phyloP scores from a whole-genome alignment of 2,888 invertebrate species.

The Tinea trinotella region DNA sequence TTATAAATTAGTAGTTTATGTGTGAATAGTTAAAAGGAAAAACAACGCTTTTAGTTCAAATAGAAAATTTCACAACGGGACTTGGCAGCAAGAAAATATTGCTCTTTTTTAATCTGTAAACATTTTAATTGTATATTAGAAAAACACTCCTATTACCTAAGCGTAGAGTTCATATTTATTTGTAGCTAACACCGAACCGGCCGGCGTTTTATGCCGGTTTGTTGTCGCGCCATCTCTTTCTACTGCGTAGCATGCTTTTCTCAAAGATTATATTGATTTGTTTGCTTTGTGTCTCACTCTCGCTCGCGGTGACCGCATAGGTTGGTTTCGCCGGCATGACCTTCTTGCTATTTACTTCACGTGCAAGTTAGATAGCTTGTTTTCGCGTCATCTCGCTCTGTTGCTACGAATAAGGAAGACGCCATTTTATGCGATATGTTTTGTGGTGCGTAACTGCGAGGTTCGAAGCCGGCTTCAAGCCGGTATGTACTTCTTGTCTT shows the following conservation, averaged over 20 bases:
- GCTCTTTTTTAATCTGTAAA: conserved; percentile 34
- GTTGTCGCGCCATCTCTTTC: conserved; percentile 66
- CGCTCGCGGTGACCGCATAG: conserved; percentile 43
- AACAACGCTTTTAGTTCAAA: conserved; percentile 19
- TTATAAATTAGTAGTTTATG: too few relatives aligned
- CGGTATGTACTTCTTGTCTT: conserved; percentile 12
- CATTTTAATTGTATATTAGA: conserved; percentile 24
- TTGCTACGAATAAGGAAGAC: conserved; percentile 46
- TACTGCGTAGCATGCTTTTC: conserved; percentile 39
- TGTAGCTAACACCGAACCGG: conserved; percentile 21
- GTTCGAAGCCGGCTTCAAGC: conserved; percentile 17
- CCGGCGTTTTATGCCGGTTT: conserved; percentile 65
- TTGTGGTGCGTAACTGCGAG: conserved; percentile 32
- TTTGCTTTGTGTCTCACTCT: conserved; percentile 70
- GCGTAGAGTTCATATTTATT: background rate
- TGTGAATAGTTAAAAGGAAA: too few relatives aligned
- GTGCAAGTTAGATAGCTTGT: conserved; percentile 56
- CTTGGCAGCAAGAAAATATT: conserved; percentile 34
- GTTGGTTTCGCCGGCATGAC: conserved; percentile 53
- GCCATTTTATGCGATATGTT: conserved; percentile 29
- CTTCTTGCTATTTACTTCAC: conserved; percentile 63
- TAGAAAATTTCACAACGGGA: conserved; percentile 37
- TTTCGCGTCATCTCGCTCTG: conserved; percentile 65
- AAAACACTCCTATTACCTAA: background rate
- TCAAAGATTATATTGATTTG: conserved; percentile 68